phyloP scores from a whole-genome alignment of 1,140 invertebrate species.

The Calephelis virginiensis region DNA sequence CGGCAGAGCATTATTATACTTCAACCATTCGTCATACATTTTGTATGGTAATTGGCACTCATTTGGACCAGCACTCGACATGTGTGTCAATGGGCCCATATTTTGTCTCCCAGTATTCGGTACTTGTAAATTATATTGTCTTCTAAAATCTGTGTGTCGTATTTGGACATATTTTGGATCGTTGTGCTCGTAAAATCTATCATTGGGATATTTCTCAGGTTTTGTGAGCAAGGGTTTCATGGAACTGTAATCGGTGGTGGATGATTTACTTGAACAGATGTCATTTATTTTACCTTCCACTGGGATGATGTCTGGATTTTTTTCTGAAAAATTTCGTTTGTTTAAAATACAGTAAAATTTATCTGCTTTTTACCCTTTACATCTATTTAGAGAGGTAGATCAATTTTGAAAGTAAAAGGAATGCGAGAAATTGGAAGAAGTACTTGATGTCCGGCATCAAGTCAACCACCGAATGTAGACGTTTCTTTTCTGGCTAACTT shows the following conservation, averaged over 20 bases:
- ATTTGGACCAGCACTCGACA: constrained; percentile 52
- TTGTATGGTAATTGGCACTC: constrained; percentile 59
- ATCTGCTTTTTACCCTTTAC: too few relatives aligned
- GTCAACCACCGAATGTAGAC: too few relatives aligned
- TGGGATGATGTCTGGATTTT: constrained; percentile 71
- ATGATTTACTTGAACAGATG: constrained; percentile 64
- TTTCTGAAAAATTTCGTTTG: constrained; percentile 39
- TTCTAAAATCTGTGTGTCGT: constrained; percentile 49
- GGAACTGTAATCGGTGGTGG: constrained; percentile 61
- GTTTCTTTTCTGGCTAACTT: too few relatives aligned
- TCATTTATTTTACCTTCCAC: constrained; percentile 66
- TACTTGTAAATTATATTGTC: constrained; percentile 42
- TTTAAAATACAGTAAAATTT: not conserved
- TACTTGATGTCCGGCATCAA: too few relatives aligned
- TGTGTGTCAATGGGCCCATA: constrained; percentile 45
- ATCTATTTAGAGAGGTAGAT: too few relatives aligned
- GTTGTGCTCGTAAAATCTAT: constrained; percentile 53
- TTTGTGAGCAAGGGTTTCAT: constrained; percentile 58
- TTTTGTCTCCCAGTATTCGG: constrained; percentile 52
- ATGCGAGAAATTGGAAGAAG: too few relatives aligned
- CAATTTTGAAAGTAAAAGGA: too few relatives aligned
- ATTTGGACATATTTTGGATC: constrained; percentile 61
- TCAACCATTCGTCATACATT: constrained; percentile 70
- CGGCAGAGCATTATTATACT: constrained; percentile 69
- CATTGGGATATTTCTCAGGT: constrained; percentile 58